Base-by-base conservation (phyloP, 2,113 vertebrate species). In the Megaleporinus macrocephalus region DNA sequence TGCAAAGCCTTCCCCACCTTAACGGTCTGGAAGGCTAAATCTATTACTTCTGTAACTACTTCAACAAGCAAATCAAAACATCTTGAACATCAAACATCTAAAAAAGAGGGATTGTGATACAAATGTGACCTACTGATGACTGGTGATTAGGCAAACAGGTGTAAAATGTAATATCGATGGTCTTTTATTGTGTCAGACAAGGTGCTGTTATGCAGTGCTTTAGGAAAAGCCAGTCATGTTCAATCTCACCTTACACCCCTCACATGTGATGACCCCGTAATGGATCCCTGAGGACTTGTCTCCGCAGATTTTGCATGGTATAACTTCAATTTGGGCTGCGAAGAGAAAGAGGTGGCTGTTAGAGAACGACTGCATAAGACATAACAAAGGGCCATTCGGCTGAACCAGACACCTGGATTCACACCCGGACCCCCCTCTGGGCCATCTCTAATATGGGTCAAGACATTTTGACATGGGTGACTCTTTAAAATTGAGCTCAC, bases 241-340 rank as follows among this genome's bases (percentile, higher is more conserved):
- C n/a, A 27, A 30, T 69, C 94, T 88, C 94, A 99, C 98, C 97
- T 99, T 99, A 91, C 98, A 99, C 89, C 98, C 98, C 94, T 99
- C 98, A 89, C 98, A 99, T 0, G 98, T 99, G 89, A 99, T 99
- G 91, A 99, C 98, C 91, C 98, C 98, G 84, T 99, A 99, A 93
- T 99, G 98, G 93, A 99, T 99, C 89, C 98, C 98, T 80, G 98
- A 99, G 85, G 98, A 99, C 89, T 99, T 99, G 95, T 99, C 98
- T 89, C 98, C 97, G 91, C 98, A 99, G 92, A 99, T 99, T 95
- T 99, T 99, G 95, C 98, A 99, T 91, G 98, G 98, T 96, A 99
- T 99, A 86, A 99, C 98, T 98, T 99, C 98, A 89, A 99, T 99
- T 99, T 99, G 98, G 87, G 98, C 98, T 99, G 94, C 81, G 94